Evolutionary conservation across 2,113 vertebrate species (phyloP).

Genomic region (Prunella fulvescens): DNA sequence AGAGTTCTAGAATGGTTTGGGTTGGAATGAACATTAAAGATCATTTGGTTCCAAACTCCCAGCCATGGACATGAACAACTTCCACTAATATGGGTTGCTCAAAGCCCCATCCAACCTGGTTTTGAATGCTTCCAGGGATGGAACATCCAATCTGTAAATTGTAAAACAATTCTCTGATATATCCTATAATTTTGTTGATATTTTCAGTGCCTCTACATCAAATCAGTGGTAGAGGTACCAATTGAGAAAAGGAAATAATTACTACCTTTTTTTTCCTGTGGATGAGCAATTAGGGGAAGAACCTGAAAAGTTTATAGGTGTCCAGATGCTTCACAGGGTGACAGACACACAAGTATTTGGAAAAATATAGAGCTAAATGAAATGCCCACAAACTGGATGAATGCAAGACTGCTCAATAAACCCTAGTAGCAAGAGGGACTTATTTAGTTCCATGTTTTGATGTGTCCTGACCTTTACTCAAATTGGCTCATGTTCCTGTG

Average conservation of each 20-base stretch:
- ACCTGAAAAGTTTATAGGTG: background rate
- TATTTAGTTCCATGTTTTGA: background rate
- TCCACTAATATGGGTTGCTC: background rate
- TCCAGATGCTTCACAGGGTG: background rate
- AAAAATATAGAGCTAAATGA: background rate
- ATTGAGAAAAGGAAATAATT: background rate
- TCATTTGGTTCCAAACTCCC: background rate
- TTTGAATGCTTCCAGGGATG: background rate
- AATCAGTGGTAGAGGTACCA: background rate
- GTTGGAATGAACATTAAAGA: background rate
- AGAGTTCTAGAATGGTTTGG: background rate
- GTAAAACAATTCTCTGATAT: background rate
- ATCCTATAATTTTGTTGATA: rapidly evolving
- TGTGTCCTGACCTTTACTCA: background rate
- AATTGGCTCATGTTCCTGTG: background rate
- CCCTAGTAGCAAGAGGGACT: background rate
- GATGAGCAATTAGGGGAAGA: background rate
- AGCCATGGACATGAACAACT: background rate
- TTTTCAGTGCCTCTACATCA: background rate
- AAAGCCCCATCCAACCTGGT: background rate
- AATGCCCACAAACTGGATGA: background rate
- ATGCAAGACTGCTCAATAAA: background rate
- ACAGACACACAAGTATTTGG: background rate
- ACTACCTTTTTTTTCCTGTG: background rate
- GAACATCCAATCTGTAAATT: background rate